Evolutionary conservation across 53 echinoderm and acorn worm species (phyloP).

Genomic region (Paracentrotus lividus): DNA sequence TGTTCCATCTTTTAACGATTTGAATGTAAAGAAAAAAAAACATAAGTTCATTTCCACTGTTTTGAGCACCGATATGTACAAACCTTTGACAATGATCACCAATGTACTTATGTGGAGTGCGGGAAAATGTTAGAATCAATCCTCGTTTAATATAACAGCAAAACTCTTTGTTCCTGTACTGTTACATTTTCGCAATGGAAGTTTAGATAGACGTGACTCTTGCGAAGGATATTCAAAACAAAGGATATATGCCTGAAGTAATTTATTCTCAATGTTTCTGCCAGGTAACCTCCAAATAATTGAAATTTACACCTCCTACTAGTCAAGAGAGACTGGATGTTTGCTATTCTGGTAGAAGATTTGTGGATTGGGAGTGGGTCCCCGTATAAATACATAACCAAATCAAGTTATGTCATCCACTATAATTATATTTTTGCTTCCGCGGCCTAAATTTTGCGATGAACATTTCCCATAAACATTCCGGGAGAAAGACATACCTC

Average conservation of each 20-base stretch:
- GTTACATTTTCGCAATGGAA: background rate
- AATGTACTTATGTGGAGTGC: no score
- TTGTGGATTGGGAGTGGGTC: conserved; percentile 3
- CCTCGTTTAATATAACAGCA: no score
- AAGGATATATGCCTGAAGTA: background rate
- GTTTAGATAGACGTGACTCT: background rate
- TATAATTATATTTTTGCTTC: conserved; percentile 67
- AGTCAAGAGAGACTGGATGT: conserved; percentile 15
- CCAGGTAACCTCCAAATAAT: background rate
- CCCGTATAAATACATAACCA: conserved; percentile 62
- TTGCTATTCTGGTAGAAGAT: conserved; percentile 24
- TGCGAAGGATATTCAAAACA: background rate
- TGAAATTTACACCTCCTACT: background rate
- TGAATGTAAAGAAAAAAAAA: no score
- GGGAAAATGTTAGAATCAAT: no score
- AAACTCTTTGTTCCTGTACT: background rate
- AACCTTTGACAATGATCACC: no score
- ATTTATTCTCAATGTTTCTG: background rate
- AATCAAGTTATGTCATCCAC: conserved; percentile 51
- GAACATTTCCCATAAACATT: conserved; percentile 66
- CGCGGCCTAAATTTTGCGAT: conserved; percentile 53
- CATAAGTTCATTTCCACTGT: no score
- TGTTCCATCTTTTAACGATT: no score
- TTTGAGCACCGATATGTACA: no score
- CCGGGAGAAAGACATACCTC: conserved; percentile 9